Evolutionary conservation across 2,888 invertebrate genomes (phyloP).

Genomic region (Biston stratarius): DNA sequence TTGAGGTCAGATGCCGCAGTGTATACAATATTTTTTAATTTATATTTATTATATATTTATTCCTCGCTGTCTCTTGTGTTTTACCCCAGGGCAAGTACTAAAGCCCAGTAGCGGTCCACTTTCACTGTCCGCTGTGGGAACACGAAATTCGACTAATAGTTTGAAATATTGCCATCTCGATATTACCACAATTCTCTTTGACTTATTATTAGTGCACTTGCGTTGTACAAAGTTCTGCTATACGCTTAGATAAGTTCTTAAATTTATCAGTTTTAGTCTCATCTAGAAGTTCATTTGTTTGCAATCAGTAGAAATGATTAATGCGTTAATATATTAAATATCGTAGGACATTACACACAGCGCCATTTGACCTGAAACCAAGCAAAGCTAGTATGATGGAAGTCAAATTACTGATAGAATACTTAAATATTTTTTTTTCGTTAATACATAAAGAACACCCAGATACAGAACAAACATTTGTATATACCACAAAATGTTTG

Average conservation of each 20-base stretch:
- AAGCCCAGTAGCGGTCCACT: constrained; percentile 83
- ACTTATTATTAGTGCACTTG: constrained; percentile 8
- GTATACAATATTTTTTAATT: no score
- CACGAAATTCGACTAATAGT: constrained; percentile 85
- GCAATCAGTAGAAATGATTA: background rate
- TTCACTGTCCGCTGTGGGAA: constrained; percentile 76
- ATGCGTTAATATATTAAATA: no score
- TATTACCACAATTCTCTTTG: constrained; percentile 50
- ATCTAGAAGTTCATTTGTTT: no score
- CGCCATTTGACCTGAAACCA: no score
- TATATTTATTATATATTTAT: background rate
- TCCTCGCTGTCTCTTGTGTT: constrained; percentile 44
- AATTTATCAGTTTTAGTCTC: background rate
- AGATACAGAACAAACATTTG: no score
- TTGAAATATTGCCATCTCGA: constrained; percentile 74
- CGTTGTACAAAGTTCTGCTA: background rate
- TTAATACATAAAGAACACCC: no score
- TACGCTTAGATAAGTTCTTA: background rate
- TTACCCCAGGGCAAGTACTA: constrained; percentile 49
- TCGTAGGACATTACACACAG: no score
- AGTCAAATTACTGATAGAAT: no score
- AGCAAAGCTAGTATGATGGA: no score
- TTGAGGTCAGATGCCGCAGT: no score
- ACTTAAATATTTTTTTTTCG: no score
- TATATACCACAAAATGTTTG: no score